Conservation (phyloP, 2,888 invertebrate species). For the Barypeithes pellucidus region DNA sequence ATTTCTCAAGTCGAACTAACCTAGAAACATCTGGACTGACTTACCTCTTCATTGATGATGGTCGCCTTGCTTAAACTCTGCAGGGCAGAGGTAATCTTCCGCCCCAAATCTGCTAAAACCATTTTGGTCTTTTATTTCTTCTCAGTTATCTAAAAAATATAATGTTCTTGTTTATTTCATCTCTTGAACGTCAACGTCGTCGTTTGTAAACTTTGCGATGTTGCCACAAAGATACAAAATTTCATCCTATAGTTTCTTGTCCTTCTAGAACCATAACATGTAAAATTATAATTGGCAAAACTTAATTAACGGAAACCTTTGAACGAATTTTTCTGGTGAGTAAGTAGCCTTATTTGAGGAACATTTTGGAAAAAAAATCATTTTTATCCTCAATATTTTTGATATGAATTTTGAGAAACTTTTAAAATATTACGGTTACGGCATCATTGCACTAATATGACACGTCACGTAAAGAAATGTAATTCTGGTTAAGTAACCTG, state of each 20-base stretch:
- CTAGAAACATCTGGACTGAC: constrained; percentile 55
- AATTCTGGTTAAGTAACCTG: too few relatives aligned
- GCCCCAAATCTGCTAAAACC: constrained; percentile 99
- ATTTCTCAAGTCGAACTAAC: constrained; percentile 21
- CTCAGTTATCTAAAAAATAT: constrained; percentile 23
- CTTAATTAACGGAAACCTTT: too few relatives aligned
- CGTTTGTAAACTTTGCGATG: constrained; percentile 23
- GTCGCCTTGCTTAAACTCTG: constrained; percentile 98
- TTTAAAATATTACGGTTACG: neutral
- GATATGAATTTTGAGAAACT: neutral
- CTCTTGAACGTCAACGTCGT: constrained; percentile 17
- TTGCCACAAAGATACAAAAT: neutral
- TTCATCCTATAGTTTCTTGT: too few relatives aligned
- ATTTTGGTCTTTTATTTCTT: constrained; percentile 74
- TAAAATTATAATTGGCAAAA: neutral
- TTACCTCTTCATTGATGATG: constrained; percentile 97
- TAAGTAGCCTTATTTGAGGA: too few relatives aligned
- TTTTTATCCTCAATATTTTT: neutral
- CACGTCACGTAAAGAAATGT: neutral
- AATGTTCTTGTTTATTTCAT: constrained; percentile 34
- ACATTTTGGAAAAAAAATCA: too few relatives aligned
- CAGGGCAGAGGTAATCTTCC: constrained; percentile 98
- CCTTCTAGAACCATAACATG: too few relatives aligned
- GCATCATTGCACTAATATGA: neutral
- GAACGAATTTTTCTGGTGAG: too few relatives aligned